These are phyloP conservation scores for Marcusenius ussheri DNA, from an alignment of 2,113 vertebrate species.

Conservation along the genomic window DNA sequence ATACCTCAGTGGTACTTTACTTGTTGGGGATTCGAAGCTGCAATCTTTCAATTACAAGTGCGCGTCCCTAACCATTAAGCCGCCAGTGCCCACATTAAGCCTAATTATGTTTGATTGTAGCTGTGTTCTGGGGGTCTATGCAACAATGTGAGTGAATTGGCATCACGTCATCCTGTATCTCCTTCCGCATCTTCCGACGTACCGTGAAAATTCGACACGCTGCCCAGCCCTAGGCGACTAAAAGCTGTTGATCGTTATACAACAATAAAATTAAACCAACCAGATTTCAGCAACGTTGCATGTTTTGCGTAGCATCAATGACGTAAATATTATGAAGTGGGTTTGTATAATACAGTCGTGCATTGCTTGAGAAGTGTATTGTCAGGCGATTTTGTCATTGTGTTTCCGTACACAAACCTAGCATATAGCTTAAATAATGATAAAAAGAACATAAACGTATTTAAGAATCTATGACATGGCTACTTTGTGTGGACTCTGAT, in stretches of 20 bases:
- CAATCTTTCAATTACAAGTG: too few relatives aligned
- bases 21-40: too few relatives aligned
- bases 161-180: neutral
- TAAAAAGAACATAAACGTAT: neutral
- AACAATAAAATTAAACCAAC: too few relatives aligned
- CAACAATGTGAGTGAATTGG: too few relatives aligned
- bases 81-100: too few relatives aligned
- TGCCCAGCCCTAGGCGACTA: neutral
- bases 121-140: too few relatives aligned
- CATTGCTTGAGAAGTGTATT: neutral
- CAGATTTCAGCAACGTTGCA: too few relatives aligned
- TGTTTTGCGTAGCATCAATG: neutral
- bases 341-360: neutral
- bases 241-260: neutral
- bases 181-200: neutral
- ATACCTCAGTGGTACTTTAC: too few relatives aligned
- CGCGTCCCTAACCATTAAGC: too few relatives aligned
- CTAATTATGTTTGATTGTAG: too few relatives aligned
- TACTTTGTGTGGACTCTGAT: neutral
- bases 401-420: neutral
- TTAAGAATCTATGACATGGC: neutral
- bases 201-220: neutral
- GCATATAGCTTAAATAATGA: neutral
- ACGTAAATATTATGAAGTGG: neutral
- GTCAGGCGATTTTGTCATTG: neutral